Evolutionary conservation across 2,113 vertebrate genomes (phyloP), one percentile per base, ranked within the genome.

Genomic region (Colius striatus): DNA sequence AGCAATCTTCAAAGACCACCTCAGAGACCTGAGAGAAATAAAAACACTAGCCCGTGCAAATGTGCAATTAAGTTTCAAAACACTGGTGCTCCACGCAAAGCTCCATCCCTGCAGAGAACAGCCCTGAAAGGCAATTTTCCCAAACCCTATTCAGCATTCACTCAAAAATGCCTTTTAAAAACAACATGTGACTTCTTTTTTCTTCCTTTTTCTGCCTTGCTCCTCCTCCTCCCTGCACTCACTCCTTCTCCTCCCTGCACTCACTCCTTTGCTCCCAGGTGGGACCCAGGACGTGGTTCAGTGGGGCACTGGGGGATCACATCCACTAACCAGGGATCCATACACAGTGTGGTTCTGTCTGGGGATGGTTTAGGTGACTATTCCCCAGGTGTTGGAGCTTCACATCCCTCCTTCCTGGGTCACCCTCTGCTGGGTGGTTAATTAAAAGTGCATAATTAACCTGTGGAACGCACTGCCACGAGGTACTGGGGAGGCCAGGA

Each of bases 11-110:
- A 97, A 97, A 98, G 97, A 94, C 97, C 98, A 97, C 98, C 98
- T 97, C 94, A 11, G 97, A 97, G 97, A 97, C 97, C 95, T 94
- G 89, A 96, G 96, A 97, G 97, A 97, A 98, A 97, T 96, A 97
- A 97, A 98, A 98, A 97, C 97, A 97, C 95, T 97, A 97, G 97
- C 97, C 97, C 74, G 67, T 97, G 95, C 97, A 97, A 98, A 98
- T 92, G 96, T 87, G 96, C 98, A 97, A 97, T 98, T 97, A 98
- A 96, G 96, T 97, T 97, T 97, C 96, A 97, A 97, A 97, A 98
- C 96, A 96, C 95, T 97, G 38, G 66, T 92, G 97, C 95, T 96
- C 95, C 95, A 92, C 61, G 96, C 97, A 97, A 96, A 97, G 96
- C 89, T 73, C 77, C 77, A 65, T 96, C 96, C 97, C 97, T 57